A percentile compares a stretch with the other conserved stretches of the same genome.
Conservation (phyloP, 2,113 vertebrate genomes). For the Macrotus californicus region DNA sequence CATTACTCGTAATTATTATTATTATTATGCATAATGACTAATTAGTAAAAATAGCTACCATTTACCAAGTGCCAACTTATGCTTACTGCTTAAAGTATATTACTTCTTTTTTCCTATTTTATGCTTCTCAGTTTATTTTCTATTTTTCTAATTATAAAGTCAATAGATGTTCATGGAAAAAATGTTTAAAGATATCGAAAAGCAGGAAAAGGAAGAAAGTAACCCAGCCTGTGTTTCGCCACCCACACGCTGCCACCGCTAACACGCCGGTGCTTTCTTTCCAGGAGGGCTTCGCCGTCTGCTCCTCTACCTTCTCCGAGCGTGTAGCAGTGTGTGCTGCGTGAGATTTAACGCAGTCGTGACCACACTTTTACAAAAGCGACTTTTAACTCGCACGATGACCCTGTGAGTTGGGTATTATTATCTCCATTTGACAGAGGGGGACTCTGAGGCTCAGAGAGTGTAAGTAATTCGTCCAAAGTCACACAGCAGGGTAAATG, state of each 20-base stretch:
- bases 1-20: slow-evolving; percentile 66
- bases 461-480: not conserved
- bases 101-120: slow-evolving; percentile 24
- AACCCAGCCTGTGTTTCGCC: not conserved
- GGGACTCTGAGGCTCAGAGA: not conserved
- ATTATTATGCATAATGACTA: slow-evolving; percentile 70
- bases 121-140: slow-evolving; percentile 54
- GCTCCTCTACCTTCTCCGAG: no score
- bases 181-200: not conserved
- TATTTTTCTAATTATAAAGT: slow-evolving; percentile 58
- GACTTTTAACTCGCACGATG: not conserved
- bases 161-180: slow-evolving; percentile 38
- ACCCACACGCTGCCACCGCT: not conserved
- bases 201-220: not conserved
- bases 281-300: not conserved
- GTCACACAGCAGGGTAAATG: not conserved
- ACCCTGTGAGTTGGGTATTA: not conserved
- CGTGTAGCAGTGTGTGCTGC: rapidly evolving
- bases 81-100: slow-evolving; percentile 41
- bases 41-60: slow-evolving; percentile 71
- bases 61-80: slow-evolving; percentile 60
- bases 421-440: not conserved
- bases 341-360: not conserved
- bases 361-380: not conserved
- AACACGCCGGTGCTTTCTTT: not conserved